These are phyloP conservation scores for Kryptopterus vitreolus DNA, from an alignment of 2,797 vertebrate species.

Conservation along the genomic window DNA sequence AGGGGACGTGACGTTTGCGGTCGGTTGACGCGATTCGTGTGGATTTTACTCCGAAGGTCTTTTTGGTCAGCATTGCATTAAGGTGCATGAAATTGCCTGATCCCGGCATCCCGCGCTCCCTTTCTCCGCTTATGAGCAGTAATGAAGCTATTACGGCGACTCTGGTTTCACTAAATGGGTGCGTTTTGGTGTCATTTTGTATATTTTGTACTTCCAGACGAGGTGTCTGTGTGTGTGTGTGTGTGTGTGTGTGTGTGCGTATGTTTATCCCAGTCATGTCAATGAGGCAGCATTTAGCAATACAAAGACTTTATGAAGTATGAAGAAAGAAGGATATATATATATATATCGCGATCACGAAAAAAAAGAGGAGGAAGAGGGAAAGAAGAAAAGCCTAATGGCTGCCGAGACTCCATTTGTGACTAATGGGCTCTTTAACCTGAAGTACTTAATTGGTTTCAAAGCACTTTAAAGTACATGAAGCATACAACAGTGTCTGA, in stretches of 20 bases:
- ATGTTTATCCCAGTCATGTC: neutral
- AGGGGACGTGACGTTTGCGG: neutral
- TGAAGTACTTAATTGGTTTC: constrained; percentile 43
- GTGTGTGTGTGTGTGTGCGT: neutral
- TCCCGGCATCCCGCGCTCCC: neutral
- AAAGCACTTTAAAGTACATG: constrained; percentile 46
- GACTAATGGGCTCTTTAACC: constrained; percentile 54
- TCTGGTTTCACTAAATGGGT: constrained; percentile 42
- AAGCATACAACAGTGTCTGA: constrained; percentile 31
- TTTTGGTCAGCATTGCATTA: neutral
- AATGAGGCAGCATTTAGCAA: neutral
- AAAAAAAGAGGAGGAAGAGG: neutral
- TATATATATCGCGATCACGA: neutral
- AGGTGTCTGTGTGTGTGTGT: no score
- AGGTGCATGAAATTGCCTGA: neutral
- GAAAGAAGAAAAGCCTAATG: constrained; percentile 24
- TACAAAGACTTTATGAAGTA: neutral
- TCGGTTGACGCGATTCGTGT: neutral
- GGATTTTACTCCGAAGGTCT: neutral
- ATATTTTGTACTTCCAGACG: neutral
- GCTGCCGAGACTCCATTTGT: constrained; percentile 43
- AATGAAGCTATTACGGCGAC: constrained; percentile 46
- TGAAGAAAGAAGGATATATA: neutral
- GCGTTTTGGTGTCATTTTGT: constrained; percentile 24
- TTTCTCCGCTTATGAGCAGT: constrained; percentile 29